Evolutionary conservation across 1,140 invertebrate species (phyloP), one percentile per base, ranked within the genome.

Genomic region (Tetramorium parvispinum): DNA sequence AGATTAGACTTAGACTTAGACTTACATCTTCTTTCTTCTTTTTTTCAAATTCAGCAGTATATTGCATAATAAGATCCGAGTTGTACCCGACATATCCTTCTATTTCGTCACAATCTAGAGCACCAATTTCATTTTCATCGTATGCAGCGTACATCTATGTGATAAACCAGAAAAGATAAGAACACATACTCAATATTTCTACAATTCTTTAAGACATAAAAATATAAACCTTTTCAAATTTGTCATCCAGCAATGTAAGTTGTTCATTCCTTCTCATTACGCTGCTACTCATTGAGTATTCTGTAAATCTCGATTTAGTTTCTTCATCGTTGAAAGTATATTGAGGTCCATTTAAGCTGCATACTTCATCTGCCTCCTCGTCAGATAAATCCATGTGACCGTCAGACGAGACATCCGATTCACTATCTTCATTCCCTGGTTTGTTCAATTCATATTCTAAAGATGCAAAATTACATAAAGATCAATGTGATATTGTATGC

Each of bases 201-300:
- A 55, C 86, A 55, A 71, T 10, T 73, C 24, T 18, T 75, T 21
- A 11, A 37, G 40, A 46, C n/a, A 51, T 1, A 87, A 32, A 82
- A 59, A 51, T 83, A 86, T 59, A 88, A 90, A 98, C 98, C 95
- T 97, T 97, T 95, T 99, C 99, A 96, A 99, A 99, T 92, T 97
- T 96, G 92, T 98, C 97, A 96, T 99, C 99, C 0, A 99, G 94
- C 43, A 98, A 93, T 0, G 97, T 96, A 0, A 99, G 95, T 68
- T 98, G 97, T 78, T 98, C 96, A 95, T 98, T 99, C 88, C 99
- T 96, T 79, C 96, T 96, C 4, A 99, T 98, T 0, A 99, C 97
- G 91, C 98, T 99, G 63, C 98, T 99, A 0, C 97, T 97, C 97
- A 99, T 98, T 0, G 98, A 99, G 94, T 99, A 99, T 91, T 98